Percentiles rank a stretch among this genome's conserved stretches.
phyloP scores from a whole-genome alignment of 2,888 invertebrate genomes.

The Neoascia interrupta region DNA sequence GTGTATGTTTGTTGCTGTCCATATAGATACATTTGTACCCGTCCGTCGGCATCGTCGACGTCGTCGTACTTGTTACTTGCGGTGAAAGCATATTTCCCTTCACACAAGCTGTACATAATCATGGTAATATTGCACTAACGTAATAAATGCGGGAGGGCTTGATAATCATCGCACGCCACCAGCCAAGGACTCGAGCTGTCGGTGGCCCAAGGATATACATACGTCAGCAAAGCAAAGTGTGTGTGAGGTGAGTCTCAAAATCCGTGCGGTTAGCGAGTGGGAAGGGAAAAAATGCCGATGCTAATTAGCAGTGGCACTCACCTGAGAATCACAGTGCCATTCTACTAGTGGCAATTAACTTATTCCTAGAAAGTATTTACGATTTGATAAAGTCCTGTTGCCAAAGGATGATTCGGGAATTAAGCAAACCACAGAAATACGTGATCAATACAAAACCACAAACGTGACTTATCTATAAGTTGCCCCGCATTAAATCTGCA shows the following conservation, averaged over 20 bases:
- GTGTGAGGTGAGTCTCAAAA: too few species aligned
- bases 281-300: constrained; percentile 20
- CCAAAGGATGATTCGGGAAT: constrained; percentile 52
- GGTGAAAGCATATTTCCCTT: constrained; percentile 34
- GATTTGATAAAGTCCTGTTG: constrained; percentile 52
- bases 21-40: constrained; percentile 1
- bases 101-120: constrained; percentile 2
- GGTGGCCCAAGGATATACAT: constrained; percentile 1
- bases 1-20: neutral
- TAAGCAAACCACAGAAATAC: constrained; percentile 59
- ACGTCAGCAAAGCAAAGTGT: too few species aligned
- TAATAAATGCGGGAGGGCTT: constrained; percentile 6
- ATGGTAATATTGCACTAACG: constrained; percentile 22
- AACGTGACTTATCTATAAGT: constrained; percentile 63
- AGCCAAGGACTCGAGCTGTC: neutral
- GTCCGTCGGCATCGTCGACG: too few species aligned
- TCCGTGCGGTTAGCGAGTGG: too few species aligned
- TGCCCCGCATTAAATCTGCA: constrained; percentile 52
- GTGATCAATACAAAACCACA: constrained; percentile 63
- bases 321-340: constrained; percentile 29
- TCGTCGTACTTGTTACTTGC: too few species aligned
- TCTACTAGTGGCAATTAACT: constrained; percentile 49
- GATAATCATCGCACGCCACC: neutral
- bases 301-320: constrained; percentile 27
- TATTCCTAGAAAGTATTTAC: constrained; percentile 46